Evolutionary conservation across 2,113 vertebrate species (phyloP), one percentile per base, ranked within the genome.

Genomic region (Meriones unguiculatus): DNA sequence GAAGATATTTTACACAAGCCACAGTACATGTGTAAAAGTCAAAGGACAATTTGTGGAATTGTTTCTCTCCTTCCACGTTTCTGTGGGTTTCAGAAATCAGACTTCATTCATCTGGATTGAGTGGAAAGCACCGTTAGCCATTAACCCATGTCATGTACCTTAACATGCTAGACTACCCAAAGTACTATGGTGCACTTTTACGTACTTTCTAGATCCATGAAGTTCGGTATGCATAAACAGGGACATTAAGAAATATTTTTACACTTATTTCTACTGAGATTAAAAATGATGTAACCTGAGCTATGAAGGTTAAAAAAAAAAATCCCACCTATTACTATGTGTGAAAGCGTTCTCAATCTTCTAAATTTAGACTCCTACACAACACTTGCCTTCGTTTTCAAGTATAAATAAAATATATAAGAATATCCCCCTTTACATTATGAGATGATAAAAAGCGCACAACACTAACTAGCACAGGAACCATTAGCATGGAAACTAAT

Each of bases 251-350:
- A 95, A 4, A 76, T 17, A 2, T 32, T 28, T 95, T 86, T 84
- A 77, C 28, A 93, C 30, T 86, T 85, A 70, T 64, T 91, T 97
- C 57, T 91, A 75, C 93, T 89, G 6, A 89, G 95, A 95, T 54
- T 65, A 94, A 94, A 96, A 92, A 92, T 78, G 25, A 94, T 10
- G 5, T 46, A 90, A 80, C 59, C 46, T 89, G 91, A 90, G 76
- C 46, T 54, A 93, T 72, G 5, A 4, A 90, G 52, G 41, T 87
- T 92, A 22, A 91, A 93, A 95, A 81, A 81, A 72, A 94, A 93
- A 30, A 72, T 22, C 12, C 18, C 92, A 80, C 30, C 86, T 95
- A 30, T 84, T 69, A 82, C 13, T 93, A 9, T 92, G 38, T 15
- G 35, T 93, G 22, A 78, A 72, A 94, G 41, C n/a, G 81, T 95